Evolutionary conservation across 2,888 invertebrate species (phyloP), one percentile per base, ranked within the genome.

Genomic region (Drosophila sordidula): DNA sequence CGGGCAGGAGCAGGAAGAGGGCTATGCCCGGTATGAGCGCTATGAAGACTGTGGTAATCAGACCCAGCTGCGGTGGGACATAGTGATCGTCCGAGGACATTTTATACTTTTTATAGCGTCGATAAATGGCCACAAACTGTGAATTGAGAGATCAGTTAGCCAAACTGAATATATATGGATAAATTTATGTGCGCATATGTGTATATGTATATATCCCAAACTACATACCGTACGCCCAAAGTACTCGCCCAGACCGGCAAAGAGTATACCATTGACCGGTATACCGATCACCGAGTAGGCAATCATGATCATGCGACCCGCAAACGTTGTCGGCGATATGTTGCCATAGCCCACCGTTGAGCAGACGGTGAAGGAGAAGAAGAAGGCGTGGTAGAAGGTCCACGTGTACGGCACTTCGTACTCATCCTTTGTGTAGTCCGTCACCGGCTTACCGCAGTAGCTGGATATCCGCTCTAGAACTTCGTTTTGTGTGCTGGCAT

Each of bases 311-410:
- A 97, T 95, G 76, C 97, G 94, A 8, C 97, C 95, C 41, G 95
- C 93, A 73, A 95, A 94, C 0, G 96, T 96, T 0, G 96, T 96
- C 0, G 98, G 98, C 0, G 97, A 95, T 88, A 98, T 93, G 92
- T 98, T 98, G 49, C 98, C 98, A 91, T 98, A 98, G 49, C 98
- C 98, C 79, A 98, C 97, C 6, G 98, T 98, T 90, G 97, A 97
- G 89, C 97, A 96, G 52, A 97, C 97, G 14, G 97, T 98, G 84
- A 98, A 96, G 4, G 97, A 96, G 91, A 98, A 98, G 93, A 97
- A 97, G 89, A 98, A 95, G 0, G 97, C 96, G 92, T 98, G 97
- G 91, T 97, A 97, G 92, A 96, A 97, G 88, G 96, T 97, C 98
- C 98, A 98, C 89, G 94, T 95, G 65, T 94, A 93, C 0, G 94